Percentiles rank a stretch among this genome's conserved stretches.
These are phyloP conservation scores for Hydrotaea diabolus DNA, from an alignment of 2,888 invertebrate species.

Conservation along the genomic window DNA sequence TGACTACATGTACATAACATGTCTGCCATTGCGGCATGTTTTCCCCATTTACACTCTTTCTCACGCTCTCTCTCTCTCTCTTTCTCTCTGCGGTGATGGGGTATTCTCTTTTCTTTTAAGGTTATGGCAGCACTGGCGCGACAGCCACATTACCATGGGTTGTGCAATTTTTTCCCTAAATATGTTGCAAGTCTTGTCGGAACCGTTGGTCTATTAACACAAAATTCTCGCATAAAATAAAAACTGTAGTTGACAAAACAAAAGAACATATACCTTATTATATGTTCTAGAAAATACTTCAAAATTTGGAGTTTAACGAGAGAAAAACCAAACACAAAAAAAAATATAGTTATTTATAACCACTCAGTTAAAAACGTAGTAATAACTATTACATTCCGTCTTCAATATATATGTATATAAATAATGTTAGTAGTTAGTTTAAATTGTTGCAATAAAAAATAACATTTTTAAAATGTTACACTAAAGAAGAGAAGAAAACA, in stretches of 20 bases:
- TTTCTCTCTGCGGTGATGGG: too few relatives aligned
- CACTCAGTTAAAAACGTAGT: neutral
- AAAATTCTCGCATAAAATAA: slow-evolving; percentile 61
- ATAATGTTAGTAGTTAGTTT: slow-evolving; percentile 59
- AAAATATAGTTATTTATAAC: slow-evolving; percentile 1
- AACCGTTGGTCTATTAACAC: slow-evolving; percentile 67
- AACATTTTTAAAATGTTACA: slow-evolving; percentile 40
- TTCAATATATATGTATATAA: slow-evolving; percentile 33
- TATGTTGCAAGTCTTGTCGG: slow-evolving; percentile 62
- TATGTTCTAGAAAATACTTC: slow-evolving; percentile 29
- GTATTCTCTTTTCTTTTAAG: slow-evolving; percentile 40
- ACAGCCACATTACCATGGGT: slow-evolving; percentile 33
- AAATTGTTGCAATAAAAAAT: slow-evolving; percentile 49
- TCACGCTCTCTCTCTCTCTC: slow-evolving; percentile 41
- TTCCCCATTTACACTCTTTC: slow-evolving; percentile 17
- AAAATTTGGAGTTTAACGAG: too few relatives aligned
- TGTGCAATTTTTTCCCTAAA: slow-evolving; percentile 57
- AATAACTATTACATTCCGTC: slow-evolving; percentile 62
- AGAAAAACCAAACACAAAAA: slow-evolving; percentile 36
- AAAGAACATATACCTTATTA: slow-evolving; percentile 20
- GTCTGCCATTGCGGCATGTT: too few relatives aligned
- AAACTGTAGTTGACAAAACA: slow-evolving; percentile 32
- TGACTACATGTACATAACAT: neutral
- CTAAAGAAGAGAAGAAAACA: slow-evolving; percentile 16
- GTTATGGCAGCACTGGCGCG: slow-evolving; percentile 48